Base-by-base conservation (phyloP, 2,888 invertebrate genomes). In the Muscina levida region DNA sequence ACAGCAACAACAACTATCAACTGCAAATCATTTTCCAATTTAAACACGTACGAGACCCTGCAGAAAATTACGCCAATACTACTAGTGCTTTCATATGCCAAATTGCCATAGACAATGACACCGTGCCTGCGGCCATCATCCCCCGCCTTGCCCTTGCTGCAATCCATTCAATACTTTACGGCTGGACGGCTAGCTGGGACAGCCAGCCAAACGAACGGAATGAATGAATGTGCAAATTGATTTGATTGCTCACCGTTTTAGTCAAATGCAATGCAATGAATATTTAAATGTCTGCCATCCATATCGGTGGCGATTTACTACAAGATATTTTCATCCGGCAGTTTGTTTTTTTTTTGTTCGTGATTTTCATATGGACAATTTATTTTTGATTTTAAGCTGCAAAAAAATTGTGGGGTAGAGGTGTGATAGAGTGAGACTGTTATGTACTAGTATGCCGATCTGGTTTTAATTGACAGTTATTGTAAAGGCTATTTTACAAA, bases 41-140 rank as follows among this genome's bases (percentile, higher is more conserved):
- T 53, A 73, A 77, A 77, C 80, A 80, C 80, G 80, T 80, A 73
- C 77, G 13, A 53, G 48, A 19, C 24, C 53, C 31, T 5, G 31
- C 31, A 31, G 8, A 31, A 31, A 31, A 31, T 8, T 31, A 8
- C 31, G 31, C 31, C 31, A 31, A 31, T 31, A 31, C 31, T 31
- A 31, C 31, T 8, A 31, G 8, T 31, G 4, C 31, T 8, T 31
- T 8, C 31, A 31, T 5, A 3, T 31, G 31, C 4, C 31, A 5
- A 8, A 5, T 8, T 39, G 65, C 62, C 72, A 70, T 44, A 81
- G 77, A 81, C 81, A 81, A 81, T 77, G 68, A 77, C 77, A 81
- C 81, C 81, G 77, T n/a, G n/a, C 3, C 31, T 5, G 8, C 31
- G 31, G 31, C 31, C 4, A 31, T 8, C 31, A 31, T 5, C 4